Conservation (phyloP, 2,113 vertebrate genomes). For the Triplophysa siluroides region DNA sequence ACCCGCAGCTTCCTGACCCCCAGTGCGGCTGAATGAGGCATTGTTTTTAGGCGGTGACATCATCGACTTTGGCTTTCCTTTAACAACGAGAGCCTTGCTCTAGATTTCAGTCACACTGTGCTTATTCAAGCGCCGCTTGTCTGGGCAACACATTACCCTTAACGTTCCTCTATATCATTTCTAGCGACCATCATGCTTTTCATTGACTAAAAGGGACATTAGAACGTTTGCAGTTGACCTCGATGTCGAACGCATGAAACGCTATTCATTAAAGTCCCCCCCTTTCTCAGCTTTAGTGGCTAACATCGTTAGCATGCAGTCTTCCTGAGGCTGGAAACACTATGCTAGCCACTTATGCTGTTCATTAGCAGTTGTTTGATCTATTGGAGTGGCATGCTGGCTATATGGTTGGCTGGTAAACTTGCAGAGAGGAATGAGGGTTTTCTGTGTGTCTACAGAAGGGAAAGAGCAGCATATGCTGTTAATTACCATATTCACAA, state of each 20-base stretch:
- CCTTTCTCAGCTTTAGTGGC: conserved; percentile 8
- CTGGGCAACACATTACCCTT: conserved; percentile 37
- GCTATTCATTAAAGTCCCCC: conserved; percentile 5
- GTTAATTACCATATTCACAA: conserved; percentile 15
- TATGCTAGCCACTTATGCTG: conserved; percentile 26
- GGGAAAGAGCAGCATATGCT: conserved; percentile 13
- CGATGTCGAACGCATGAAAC: conserved; percentile 2
- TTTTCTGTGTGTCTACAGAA: neutral
- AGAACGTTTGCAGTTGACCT: conserved; percentile 7
- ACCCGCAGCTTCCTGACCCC: conserved; percentile 72
- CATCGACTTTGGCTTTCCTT: conserved; percentile 75
- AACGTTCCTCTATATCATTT: conserved; percentile 10
- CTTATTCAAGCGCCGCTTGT: conserved; percentile 37
- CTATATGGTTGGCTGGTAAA: conserved; percentile 13
- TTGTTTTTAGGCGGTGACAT: conserved; percentile 77
- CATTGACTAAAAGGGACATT: conserved; percentile 23
- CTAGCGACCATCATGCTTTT: conserved; percentile 17
- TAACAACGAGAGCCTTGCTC: conserved; percentile 61
- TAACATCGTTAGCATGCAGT: conserved; percentile 28
- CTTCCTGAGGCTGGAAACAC: conserved; percentile 17
- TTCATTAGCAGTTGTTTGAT: conserved; percentile 30
- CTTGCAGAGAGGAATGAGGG: neutral
- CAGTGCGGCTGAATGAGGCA: conserved; percentile 73
- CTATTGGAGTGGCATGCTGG: conserved; percentile 6
- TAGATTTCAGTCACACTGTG: conserved; percentile 49